Evolutionary conservation across 2,113 vertebrate species (phyloP).

Genomic region (Pycnonotus jocosus): DNA sequence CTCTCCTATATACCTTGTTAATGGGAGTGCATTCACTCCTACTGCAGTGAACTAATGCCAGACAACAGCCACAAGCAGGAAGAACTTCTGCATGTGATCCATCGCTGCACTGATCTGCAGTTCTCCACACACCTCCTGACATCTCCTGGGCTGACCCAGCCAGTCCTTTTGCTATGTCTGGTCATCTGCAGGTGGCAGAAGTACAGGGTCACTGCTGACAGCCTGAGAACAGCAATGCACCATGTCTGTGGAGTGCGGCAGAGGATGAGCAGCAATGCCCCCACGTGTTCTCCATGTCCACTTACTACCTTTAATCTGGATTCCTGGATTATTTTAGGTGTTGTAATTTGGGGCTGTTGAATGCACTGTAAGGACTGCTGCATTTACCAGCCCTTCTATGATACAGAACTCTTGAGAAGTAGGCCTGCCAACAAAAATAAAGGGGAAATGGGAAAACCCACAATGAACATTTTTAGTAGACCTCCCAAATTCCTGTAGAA

Average conservation of each 20-base stretch:
- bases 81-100: neutral
- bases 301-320: neutral
- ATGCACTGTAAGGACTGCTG: neutral
- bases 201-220: neutral
- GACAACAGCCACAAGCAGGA: neutral
- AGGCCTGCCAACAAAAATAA: neutral
- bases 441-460: neutral
- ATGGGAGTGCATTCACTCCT: neutral
- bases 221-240: neutral
- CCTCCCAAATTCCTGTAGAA: neutral
- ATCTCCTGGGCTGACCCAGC: neutral
- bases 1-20: neutral
- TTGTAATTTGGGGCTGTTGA: neutral
- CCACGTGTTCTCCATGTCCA: neutral
- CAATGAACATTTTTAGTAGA: neutral
- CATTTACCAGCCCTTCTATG: neutral
- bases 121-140: neutral
- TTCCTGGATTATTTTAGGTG: neutral
- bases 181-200: neutral
- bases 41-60: neutral
- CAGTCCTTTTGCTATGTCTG: neutral
- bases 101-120: fast-evolving
- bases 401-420: neutral
- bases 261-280: neutral
- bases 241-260: fast-evolving